Evolutionary conservation across 2,888 invertebrate genomes (phyloP).

Genomic region (Luffia ferchaultella): DNA sequence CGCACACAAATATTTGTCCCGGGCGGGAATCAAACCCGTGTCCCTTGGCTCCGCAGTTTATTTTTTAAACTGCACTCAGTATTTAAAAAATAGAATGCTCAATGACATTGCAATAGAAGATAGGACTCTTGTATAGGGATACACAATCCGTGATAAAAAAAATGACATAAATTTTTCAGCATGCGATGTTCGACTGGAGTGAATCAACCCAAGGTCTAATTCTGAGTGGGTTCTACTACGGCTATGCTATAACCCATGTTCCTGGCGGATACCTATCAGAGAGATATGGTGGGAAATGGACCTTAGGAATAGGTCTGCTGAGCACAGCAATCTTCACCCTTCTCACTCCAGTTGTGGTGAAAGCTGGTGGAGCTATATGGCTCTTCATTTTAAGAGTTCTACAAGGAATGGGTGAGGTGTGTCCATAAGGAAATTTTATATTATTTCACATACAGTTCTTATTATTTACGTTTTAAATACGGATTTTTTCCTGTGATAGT

Average conservation of each 20-base stretch:
- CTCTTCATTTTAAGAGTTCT: constrained; percentile 69
- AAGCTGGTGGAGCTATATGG: constrained; percentile 53
- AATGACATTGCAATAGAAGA: no score
- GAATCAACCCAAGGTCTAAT: constrained; percentile 77
- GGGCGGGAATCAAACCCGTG: no score
- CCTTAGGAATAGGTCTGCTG: constrained; percentile 81
- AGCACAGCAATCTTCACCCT: constrained; percentile 84
- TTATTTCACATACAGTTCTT: no score
- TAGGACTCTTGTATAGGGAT: no score
- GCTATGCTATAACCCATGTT: constrained; percentile 83
- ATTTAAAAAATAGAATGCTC: no score
- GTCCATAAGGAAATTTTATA: constrained; percentile 8
- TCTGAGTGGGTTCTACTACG: constrained; percentile 84
- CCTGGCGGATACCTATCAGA: constrained; percentile 86
- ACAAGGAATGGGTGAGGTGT: constrained; percentile 82
- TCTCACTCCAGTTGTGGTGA: constrained; percentile 78
- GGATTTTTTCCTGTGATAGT: no score
- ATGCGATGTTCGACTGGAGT: constrained; percentile 70
- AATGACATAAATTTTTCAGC: constrained; percentile 24
- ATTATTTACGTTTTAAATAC: no score
- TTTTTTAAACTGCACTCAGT: no score
- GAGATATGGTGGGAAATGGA: constrained; percentile 85
- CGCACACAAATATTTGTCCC: no score
- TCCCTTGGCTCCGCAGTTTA: no score
- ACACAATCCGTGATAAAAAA: not conserved